Evolutionary conservation across 2,888 invertebrate species (phyloP).

Genomic region (Mamestra brassicae): DNA sequence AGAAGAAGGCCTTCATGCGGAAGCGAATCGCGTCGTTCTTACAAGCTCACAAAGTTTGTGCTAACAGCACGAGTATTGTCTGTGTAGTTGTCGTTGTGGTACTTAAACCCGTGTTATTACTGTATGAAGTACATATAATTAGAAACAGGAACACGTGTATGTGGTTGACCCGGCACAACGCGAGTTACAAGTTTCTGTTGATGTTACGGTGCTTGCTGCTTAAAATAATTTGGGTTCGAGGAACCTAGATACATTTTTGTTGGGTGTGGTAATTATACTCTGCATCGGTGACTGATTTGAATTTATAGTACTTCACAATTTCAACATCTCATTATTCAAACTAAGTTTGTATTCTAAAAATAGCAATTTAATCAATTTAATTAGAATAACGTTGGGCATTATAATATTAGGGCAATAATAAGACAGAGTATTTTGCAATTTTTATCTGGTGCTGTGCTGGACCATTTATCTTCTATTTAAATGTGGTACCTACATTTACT

Average conservation of each 20-base stretch:
- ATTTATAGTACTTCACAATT: too few species aligned
- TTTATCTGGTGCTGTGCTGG: too few species aligned
- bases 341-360: too few species aligned
- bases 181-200: slow-evolving; percentile 26
- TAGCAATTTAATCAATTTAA: too few species aligned
- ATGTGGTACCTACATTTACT: too few species aligned
- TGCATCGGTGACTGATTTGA: background rate
- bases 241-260: background rate
- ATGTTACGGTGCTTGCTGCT: slow-evolving; percentile 10
- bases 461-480: too few species aligned
- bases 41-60: slow-evolving; percentile 29
- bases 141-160: slow-evolving; percentile 14
- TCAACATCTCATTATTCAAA: too few species aligned
- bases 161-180: slow-evolving; percentile 15
- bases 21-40: slow-evolving; percentile 27
- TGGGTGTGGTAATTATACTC: background rate
- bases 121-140: slow-evolving; percentile 2
- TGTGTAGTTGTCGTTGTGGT: slow-evolving; percentile 27
- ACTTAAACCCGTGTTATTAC: slow-evolving; percentile 25
- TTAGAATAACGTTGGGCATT: too few species aligned
- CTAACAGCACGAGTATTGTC: slow-evolving; percentile 12
- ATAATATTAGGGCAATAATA: too few species aligned
- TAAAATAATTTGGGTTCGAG: slow-evolving; percentile 6
- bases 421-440: too few species aligned
- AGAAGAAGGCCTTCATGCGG: background rate